These are phyloP conservation scores for Temnothorax ravouxi DNA, from an alignment of 2,888 invertebrate species.

Conservation along the genomic window DNA sequence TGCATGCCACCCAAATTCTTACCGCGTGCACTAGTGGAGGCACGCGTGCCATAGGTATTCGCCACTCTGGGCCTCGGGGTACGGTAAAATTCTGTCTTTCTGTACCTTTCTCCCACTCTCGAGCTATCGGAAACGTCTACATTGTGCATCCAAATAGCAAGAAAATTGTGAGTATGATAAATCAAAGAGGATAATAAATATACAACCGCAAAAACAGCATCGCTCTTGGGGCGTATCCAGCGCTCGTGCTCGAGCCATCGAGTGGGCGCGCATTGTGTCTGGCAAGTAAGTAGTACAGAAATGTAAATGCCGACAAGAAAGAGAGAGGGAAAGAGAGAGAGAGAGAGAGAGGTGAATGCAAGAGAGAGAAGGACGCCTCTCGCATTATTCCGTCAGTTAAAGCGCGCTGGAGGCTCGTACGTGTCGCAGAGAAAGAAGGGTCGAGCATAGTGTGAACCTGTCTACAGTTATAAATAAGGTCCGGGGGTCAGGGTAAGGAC, in stretches of 20 bases:
- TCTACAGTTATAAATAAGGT: slow-evolving; percentile 81
- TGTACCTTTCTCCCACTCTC: background rate
- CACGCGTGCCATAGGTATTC: slow-evolving; percentile 28
- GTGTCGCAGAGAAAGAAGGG: slow-evolving; percentile 23
- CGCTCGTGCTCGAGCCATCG: slow-evolving; percentile 32
- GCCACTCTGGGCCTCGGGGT: background rate
- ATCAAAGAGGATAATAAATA: slow-evolving; percentile 47
- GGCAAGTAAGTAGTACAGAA: slow-evolving; percentile 55
- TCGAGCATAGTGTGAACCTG: slow-evolving; percentile 78
- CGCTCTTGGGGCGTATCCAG: slow-evolving; percentile 28
- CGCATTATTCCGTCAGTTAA: slow-evolving; percentile 56
- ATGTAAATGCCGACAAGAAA: slow-evolving; percentile 33
- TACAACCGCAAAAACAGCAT: slow-evolving; percentile 12
- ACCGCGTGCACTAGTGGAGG: background rate
- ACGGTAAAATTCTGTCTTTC: background rate
- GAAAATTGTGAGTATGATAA: slow-evolving; percentile 37
- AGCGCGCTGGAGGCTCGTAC: slow-evolving; percentile 45
- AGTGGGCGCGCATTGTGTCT: slow-evolving; percentile 51
- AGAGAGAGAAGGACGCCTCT: slow-evolving; percentile 14
- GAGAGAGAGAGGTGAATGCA: background rate
- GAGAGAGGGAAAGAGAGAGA: background rate
- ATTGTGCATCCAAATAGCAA: slow-evolving; percentile 36
- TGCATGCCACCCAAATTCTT: slow-evolving; percentile 29
- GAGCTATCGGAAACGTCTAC: slow-evolving; percentile 20
- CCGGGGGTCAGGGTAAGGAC: slow-evolving; percentile 78